Evolutionary conservation across 2,888 invertebrate genomes (phyloP).

Genomic region (Gnatocerus cornutus): DNA sequence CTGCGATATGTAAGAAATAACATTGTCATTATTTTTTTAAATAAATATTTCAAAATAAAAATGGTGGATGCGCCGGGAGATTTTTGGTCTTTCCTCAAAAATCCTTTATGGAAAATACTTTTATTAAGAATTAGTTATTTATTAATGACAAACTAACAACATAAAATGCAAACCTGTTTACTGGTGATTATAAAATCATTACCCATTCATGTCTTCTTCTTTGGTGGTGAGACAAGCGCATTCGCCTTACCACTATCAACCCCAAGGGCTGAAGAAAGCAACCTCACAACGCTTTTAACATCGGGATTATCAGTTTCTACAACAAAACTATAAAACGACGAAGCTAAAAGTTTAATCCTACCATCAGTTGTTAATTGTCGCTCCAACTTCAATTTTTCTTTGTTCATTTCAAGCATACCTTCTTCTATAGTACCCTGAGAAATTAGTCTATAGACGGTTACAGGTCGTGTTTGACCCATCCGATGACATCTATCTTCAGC

Average conservation of each 20-base stretch:
- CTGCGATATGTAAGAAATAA: constrained; percentile 66
- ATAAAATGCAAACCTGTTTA: background rate
- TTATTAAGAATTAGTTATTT: background rate
- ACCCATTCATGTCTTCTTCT: constrained; percentile 52
- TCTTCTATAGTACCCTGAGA: constrained; percentile 93
- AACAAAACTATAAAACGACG: constrained; percentile 55
- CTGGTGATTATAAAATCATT: constrained; percentile 1
- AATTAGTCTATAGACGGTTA: constrained; percentile 89
- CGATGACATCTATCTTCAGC: constrained; percentile 93
- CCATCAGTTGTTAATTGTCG: constrained; percentile 83
- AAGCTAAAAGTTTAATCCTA: constrained; percentile 55
- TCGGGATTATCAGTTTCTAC: constrained; percentile 82
- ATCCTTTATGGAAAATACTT: background rate
- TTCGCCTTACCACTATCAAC: constrained; percentile 69
- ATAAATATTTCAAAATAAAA: constrained; percentile 7
- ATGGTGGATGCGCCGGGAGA: too few relatives aligned
- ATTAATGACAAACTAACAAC: constrained; percentile 6
- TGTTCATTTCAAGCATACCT: constrained; percentile 91
- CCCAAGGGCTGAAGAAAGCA: constrained; percentile 86
- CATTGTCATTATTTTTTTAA: background rate
- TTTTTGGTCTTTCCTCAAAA: too few relatives aligned
- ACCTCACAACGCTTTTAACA: constrained; percentile 84
- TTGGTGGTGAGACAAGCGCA: constrained; percentile 65
- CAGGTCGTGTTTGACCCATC: constrained; percentile 86
- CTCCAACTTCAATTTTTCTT: constrained; percentile 93